Percentiles rank a stretch among this genome's conserved stretches.
phyloP scores from a whole-genome alignment of 2,888 invertebrate species.

The Cephus pygmeus region DNA sequence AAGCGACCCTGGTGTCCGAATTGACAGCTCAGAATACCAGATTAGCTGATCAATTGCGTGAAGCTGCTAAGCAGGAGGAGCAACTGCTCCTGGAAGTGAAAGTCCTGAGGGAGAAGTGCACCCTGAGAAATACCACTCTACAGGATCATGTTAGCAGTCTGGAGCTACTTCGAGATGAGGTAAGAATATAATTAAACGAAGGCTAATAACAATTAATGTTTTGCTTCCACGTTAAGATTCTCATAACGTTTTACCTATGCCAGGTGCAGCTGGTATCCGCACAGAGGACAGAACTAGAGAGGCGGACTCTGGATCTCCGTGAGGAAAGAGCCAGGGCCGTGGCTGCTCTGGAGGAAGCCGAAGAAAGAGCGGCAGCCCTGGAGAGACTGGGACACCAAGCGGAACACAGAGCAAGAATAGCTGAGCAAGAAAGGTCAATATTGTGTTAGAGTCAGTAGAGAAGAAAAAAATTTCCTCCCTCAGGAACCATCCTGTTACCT shows the following conservation, averaged over 20 bases:
- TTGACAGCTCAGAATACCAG: conserved; percentile 90
- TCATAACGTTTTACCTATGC: conserved; percentile 16
- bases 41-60: conserved; percentile 86
- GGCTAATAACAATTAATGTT: background rate
- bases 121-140: conserved; percentile 81
- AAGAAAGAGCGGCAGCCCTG: conserved; percentile 86
- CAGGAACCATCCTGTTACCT: background rate
- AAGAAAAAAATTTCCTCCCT: background rate
- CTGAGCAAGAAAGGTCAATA: conserved; percentile 68
- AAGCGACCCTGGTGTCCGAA: conserved; percentile 82
- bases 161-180: conserved; percentile 88
- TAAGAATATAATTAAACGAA: conserved; percentile 47
- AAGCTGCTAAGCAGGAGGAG: conserved; percentile 83
- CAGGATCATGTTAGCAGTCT: conserved; percentile 91
- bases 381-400: conserved; percentile 76
- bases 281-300: conserved; percentile 86
- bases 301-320: conserved; percentile 78
- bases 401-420: conserved; percentile 61
- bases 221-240: background rate
- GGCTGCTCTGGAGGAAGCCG: conserved; percentile 88
- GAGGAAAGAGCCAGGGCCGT: conserved; percentile 84
- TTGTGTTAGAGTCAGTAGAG: background rate
- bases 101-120: conserved; percentile 85
- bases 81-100: conserved; percentile 85
- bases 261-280: conserved; percentile 83